These are phyloP conservation scores for Chydorus sphaericus DNA, from an alignment of 2,888 invertebrate genomes.

Conservation along the genomic window DNA sequence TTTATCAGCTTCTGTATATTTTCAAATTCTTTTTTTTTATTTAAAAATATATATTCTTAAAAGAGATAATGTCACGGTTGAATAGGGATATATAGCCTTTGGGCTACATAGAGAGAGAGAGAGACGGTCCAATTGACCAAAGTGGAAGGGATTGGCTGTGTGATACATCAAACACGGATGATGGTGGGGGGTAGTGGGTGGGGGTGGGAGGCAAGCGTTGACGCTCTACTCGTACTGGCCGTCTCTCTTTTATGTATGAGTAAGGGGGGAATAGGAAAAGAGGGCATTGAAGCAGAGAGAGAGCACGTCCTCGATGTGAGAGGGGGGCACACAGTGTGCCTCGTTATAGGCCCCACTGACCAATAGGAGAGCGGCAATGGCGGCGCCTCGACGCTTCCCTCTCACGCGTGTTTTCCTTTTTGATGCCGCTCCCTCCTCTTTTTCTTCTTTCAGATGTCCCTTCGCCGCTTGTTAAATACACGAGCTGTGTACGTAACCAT, in stretches of 20 bases:
- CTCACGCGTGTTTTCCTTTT: background rate
- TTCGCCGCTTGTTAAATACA: background rate
- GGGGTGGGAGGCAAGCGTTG: background rate
- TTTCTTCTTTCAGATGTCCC: background rate
- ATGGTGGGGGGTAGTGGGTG: background rate
- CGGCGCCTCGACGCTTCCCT: background rate
- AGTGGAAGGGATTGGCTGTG: slow-evolving; percentile 4
- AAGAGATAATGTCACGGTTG: too few relatives aligned
- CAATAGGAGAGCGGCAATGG: slow-evolving; percentile 10
- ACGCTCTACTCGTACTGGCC: background rate
- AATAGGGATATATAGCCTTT: too few relatives aligned
- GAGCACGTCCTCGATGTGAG: background rate
- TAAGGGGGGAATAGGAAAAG: background rate
- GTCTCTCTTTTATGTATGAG: background rate
- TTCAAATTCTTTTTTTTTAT: background rate
- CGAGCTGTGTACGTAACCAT: too few relatives aligned
- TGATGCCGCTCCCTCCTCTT: background rate
- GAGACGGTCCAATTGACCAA: slow-evolving; percentile 5
- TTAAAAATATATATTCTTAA: too few relatives aligned
- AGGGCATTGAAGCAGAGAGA: slow-evolving; percentile 3
- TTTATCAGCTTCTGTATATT: too few relatives aligned
- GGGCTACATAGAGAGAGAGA: background rate
- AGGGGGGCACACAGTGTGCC: background rate
- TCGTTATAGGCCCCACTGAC: slow-evolving; percentile 10
- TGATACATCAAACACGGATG: background rate